A percentile compares a stretch with the other conserved stretches of the same genome.
Evolutionary conservation across 2,797 vertebrate species (phyloP).

Genomic region (Chaunax sp.): DNA sequence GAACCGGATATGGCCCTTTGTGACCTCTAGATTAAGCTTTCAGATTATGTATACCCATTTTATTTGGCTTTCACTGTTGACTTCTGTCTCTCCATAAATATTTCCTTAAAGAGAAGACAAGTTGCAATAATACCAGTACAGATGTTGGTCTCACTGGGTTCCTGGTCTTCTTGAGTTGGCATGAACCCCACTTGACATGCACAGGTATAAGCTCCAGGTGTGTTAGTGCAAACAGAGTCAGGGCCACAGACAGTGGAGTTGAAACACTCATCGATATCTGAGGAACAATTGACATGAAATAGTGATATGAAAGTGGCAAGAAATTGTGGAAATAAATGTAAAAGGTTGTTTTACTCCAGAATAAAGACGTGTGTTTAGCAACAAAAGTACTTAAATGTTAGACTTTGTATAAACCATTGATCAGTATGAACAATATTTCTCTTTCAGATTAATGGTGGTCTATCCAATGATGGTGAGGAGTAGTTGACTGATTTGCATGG

Average conservation of each 20-base stretch:
- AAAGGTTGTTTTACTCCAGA: background rate
- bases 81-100: no score
- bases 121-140: slow-evolving; percentile 54
- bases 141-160: slow-evolving; percentile 51
- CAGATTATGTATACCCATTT: no score
- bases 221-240: slow-evolving; percentile 53
- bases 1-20: background rate
- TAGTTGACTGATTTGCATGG: no score
- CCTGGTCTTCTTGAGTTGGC: background rate
- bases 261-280: slow-evolving; percentile 68
- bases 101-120: no score
- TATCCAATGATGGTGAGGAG: no score
- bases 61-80: no score
- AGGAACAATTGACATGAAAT: background rate
- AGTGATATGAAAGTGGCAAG: no score
- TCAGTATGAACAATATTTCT: no score
- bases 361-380: background rate
- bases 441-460: no score
- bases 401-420: no score
- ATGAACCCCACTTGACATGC: slow-evolving; percentile 43
- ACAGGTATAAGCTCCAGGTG: slow-evolving; percentile 25
- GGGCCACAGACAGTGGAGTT: slow-evolving; percentile 55
- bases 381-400: no score
- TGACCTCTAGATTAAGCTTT: no score
- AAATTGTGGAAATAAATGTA: background rate